Percentiles rank a stretch among this genome's conserved stretches.
These are phyloP conservation scores for Mystacides longicornis DNA, from an alignment of 2,888 invertebrate genomes.

Conservation along the genomic window DNA sequence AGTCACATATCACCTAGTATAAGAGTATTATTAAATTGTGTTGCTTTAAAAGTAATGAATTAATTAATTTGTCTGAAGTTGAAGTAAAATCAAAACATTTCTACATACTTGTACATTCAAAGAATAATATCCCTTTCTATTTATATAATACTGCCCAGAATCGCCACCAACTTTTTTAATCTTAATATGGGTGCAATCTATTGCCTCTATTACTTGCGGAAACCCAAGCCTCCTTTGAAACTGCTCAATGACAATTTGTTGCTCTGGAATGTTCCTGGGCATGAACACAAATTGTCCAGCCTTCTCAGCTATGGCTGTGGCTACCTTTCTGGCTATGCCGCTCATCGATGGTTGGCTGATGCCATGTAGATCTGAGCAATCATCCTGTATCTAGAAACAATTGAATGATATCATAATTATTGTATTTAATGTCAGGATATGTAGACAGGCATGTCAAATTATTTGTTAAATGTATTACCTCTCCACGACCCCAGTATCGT, in stretches of 20 bases:
- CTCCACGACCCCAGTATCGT: no score
- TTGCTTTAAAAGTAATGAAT: not conserved
- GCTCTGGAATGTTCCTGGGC: not conserved
- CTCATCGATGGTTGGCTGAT: constrained; percentile 7
- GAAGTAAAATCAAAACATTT: no score
- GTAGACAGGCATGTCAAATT: no score
- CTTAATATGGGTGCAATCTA: constrained; percentile 23
- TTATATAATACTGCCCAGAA: constrained; percentile 6
- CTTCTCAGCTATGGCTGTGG: not conserved
- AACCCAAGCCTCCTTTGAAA: constrained; percentile 9
- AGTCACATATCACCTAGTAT: constrained; percentile 22
- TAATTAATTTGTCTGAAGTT: no score
- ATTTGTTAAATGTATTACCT: no score
- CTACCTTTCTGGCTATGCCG: constrained; percentile 3
- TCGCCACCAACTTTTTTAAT: constrained; percentile 20
- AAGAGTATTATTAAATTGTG: not conserved
- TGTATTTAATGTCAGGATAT: no score
- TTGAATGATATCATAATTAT: no score
- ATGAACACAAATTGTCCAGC: constrained; percentile 3
- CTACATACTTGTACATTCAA: constrained; percentile 6
- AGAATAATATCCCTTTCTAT: constrained; percentile 8
- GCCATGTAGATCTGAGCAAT: constrained; percentile 8
- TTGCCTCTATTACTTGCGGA: constrained; percentile 13
- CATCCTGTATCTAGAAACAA: constrained; percentile 12
- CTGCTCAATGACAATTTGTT: constrained; percentile 2